phyloP scores from a whole-genome alignment of 2,113 vertebrate species.

The Tragelaphus strepsiceros region DNA sequence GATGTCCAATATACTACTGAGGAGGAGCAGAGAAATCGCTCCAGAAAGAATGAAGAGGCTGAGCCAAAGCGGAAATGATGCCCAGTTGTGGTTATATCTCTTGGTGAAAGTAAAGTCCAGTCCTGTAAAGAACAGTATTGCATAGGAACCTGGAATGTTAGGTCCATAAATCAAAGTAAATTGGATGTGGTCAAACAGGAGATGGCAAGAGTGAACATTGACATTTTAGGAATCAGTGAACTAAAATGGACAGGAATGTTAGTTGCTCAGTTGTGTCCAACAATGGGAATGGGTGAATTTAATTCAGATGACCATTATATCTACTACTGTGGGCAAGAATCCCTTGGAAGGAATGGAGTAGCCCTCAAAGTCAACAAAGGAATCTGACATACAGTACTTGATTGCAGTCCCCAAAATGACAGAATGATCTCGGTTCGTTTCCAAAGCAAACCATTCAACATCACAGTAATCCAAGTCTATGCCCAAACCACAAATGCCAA shows the following conservation, averaged over 20 bases:
- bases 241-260: neutral
- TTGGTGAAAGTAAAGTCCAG: neutral
- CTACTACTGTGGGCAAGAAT: neutral
- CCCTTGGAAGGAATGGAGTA: neutral
- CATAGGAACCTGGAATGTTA: neutral
- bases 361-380: neutral
- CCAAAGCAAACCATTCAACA: neutral
- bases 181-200: neutral
- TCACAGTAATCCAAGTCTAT: neutral
- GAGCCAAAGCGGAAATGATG: neutral
- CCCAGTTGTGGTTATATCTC: neutral
- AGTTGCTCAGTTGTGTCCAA: fast-evolving
- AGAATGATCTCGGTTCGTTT: neutral
- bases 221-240: neutral
- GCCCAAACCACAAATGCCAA: neutral
- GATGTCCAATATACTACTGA: neutral
- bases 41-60: neutral
- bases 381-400: neutral
- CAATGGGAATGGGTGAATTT: neutral
- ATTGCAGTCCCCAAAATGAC: neutral
- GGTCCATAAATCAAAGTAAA: neutral
- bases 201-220: neutral
- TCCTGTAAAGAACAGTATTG: neutral
- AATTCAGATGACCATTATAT: neutral
- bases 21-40: neutral